These are phyloP conservation scores for Callipepla squamata DNA, from an alignment of 2,113 vertebrate genomes.

Conservation along the genomic window DNA sequence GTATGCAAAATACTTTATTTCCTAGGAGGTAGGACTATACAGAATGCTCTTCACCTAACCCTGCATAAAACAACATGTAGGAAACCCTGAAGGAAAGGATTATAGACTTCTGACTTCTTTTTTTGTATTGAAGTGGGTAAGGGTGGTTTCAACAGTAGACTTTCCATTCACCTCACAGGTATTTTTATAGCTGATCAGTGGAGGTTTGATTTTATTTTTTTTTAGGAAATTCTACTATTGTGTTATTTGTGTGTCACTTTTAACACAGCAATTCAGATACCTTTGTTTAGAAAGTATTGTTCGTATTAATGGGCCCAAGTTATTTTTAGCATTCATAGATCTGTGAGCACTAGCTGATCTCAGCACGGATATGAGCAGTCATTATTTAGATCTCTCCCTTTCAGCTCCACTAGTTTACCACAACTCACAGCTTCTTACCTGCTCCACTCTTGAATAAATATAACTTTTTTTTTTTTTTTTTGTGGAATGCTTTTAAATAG, in stretches of 20 bases:
- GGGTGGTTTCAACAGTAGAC: background rate
- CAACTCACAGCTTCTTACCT: background rate
- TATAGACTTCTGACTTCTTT: background rate
- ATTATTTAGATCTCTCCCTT: background rate
- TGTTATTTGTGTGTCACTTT: background rate
- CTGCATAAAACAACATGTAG: background rate
- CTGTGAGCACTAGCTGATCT: background rate
- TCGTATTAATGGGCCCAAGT: background rate
- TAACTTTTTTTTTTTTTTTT: background rate
- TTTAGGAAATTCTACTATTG: background rate
- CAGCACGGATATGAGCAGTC: background rate
- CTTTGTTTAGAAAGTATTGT: background rate
- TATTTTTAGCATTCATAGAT: background rate
- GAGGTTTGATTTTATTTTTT: background rate
- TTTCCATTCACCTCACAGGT: background rate
- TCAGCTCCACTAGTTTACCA: background rate
- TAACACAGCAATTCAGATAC: background rate
- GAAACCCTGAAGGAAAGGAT: background rate
- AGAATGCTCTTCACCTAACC: background rate
- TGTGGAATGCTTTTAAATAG: conserved; percentile 4
- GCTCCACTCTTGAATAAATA: background rate
- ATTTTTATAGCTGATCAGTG: background rate
- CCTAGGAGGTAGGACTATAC: too few relatives aligned
- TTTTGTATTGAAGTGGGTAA: background rate
- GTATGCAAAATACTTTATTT: background rate